Conservation (phyloP, 2,113 vertebrate species). For the Campylomormyrus numenius region DNA sequence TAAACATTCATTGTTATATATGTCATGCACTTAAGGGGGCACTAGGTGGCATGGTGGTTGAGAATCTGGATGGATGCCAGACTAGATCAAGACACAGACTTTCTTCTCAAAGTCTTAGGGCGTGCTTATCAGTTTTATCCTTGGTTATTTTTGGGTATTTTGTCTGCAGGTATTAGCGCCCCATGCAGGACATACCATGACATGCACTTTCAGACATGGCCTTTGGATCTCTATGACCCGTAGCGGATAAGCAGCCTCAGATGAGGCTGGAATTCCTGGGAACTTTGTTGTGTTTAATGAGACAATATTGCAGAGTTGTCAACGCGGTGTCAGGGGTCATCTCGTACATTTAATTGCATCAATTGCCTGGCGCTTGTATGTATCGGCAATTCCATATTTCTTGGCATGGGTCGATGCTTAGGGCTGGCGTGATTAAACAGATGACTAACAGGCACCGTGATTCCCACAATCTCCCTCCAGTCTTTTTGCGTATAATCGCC, state of each 20-base stretch:
- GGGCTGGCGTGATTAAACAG: constrained; percentile 19
- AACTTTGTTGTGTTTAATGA: not conserved
- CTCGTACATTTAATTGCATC: constrained; percentile 2
- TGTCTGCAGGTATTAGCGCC: not conserved
- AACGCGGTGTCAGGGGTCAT: not conserved
- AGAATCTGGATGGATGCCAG: not conserved
- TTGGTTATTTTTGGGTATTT: not conserved
- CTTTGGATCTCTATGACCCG: not conserved
- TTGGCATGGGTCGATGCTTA: not conserved
- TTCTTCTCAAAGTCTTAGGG: not conserved
- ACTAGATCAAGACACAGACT: not conserved
- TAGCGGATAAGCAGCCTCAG: not conserved
- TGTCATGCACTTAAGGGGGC: not conserved
- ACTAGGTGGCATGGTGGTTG: not conserved
- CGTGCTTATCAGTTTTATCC: not conserved
- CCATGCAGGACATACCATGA: not conserved
- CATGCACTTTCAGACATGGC: not conserved
- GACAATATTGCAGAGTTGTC: not conserved
- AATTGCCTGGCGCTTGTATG: not conserved
- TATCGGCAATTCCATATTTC: constrained; percentile 17
- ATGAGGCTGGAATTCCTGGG: not conserved
- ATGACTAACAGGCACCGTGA: constrained; percentile 1
- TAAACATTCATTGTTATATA: not conserved
- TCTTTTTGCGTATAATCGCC: not conserved
- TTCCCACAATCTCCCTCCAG: not conserved